These are phyloP conservation scores for Pterocles burchelli DNA, from an alignment of 2,113 vertebrate species.

Conservation along the genomic window DNA sequence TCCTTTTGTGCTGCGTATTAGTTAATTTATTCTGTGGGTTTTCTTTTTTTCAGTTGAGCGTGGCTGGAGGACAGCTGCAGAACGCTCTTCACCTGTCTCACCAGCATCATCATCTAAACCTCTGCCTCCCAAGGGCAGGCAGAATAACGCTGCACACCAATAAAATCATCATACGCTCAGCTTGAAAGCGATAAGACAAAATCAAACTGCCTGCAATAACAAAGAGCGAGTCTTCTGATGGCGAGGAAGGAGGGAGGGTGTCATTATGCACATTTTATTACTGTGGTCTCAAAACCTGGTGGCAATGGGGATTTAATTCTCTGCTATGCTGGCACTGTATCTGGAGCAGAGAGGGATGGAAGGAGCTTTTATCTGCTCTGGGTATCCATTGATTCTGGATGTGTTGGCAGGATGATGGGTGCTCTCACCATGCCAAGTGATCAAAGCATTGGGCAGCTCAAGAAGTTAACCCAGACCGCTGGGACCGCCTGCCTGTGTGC, in stretches of 20 bases:
- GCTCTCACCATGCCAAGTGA: background rate
- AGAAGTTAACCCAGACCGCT: background rate
- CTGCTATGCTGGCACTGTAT: fast-evolving
- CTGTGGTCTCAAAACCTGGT: background rate
- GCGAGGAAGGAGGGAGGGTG: background rate
- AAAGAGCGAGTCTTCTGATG: background rate
- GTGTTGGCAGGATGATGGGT: background rate
- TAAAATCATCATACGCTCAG: conserved; percentile 28
- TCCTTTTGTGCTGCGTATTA: background rate
- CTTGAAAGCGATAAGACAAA: conserved; percentile 21
- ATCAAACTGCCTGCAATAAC: conserved; percentile 45
- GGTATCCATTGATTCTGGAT: background rate
- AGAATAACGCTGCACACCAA: background rate
- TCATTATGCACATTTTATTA: conserved; percentile 36
- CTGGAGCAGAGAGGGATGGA: background rate
- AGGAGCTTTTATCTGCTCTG: background rate
- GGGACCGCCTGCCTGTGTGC: background rate
- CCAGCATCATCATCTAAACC: background rate
- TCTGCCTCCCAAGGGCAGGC: background rate
- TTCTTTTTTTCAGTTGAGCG: background rate
- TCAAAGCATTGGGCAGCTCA: background rate
- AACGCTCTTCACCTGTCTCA: background rate
- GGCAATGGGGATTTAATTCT: background rate
- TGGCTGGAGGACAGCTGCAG: background rate
- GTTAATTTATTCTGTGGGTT: background rate